These are phyloP conservation scores for Malthinus flaveolus DNA, from an alignment of 2,888 invertebrate genomes.

Conservation along the genomic window DNA sequence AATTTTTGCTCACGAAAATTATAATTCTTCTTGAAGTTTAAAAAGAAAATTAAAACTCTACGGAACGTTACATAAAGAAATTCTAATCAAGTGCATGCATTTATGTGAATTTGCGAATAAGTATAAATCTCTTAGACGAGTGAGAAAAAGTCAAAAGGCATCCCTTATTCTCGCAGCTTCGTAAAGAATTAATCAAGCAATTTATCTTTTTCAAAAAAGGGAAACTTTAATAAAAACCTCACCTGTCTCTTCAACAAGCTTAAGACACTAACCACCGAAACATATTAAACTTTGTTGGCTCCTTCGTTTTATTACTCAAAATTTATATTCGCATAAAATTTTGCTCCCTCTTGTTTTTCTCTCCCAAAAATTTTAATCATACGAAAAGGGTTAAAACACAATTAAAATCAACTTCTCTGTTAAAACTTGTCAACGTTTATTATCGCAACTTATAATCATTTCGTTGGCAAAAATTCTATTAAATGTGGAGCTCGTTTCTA, in stretches of 20 bases:
- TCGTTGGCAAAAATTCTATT: conserved; percentile 39
- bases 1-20: not conserved
- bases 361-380: no score
- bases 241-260: conserved; percentile 21
- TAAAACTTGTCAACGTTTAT: conserved; percentile 33
- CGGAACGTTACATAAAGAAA: no score
- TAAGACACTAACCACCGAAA: not conserved
- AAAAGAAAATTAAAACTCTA: no score
- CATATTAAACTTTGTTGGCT: no score
- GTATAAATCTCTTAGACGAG: no score
- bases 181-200: conserved; percentile 15
- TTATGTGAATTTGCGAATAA: no score
- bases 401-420: not conserved
- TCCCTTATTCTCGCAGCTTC: no score
- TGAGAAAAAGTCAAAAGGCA: no score
- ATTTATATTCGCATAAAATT: no score
- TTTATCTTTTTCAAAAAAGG: conserved; percentile 13
- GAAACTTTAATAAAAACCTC: conserved; percentile 25
- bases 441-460: conserved; percentile 38
- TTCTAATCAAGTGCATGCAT: no score
- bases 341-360: not conserved
- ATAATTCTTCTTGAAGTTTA: not conserved
- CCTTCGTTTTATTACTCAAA: no score
- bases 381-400: no score
- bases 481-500: conserved; percentile 36